A percentile compares a stretch with the other conserved stretches of the same genome.
phyloP scores from a whole-genome alignment of 2,888 invertebrate species.

The Lepetodrilus schrolli region DNA sequence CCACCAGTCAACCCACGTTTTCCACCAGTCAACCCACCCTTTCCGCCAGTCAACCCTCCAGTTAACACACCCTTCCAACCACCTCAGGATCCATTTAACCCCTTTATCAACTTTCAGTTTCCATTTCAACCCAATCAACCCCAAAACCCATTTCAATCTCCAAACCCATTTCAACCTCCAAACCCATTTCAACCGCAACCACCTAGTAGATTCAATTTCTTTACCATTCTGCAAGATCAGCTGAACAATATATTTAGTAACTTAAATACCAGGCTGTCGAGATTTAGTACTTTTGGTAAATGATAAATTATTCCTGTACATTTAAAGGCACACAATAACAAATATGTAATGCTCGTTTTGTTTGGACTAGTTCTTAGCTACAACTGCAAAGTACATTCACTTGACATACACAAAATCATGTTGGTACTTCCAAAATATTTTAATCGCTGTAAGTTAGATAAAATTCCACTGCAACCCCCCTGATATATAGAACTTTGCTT shows the following conservation, averaged over 20 bases:
- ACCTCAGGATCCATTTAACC: background rate
- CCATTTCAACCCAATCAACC: background rate
- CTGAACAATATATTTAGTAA: background rate
- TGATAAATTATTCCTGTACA: background rate
- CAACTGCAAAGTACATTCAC: no score
- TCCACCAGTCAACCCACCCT: background rate
- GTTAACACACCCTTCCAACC: background rate
- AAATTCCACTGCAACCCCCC: no score
- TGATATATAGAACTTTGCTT: no score
- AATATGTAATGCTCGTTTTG: no score
- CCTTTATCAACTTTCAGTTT: background rate
- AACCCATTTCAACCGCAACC: background rate
- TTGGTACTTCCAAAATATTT: no score
- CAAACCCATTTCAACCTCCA: background rate
- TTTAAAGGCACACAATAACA: no score
- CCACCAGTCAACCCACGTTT: background rate
- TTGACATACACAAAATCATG: no score
- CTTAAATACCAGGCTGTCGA: background rate
- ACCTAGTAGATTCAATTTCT: background rate
- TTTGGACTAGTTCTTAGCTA: no score
- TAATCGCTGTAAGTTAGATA: no score
- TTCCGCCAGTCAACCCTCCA: background rate
- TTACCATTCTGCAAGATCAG: background rate
- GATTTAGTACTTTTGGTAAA: background rate
- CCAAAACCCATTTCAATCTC: background rate